Conservation (phyloP, 2,888 invertebrate genomes). For the Lycaena phlaeas region DNA sequence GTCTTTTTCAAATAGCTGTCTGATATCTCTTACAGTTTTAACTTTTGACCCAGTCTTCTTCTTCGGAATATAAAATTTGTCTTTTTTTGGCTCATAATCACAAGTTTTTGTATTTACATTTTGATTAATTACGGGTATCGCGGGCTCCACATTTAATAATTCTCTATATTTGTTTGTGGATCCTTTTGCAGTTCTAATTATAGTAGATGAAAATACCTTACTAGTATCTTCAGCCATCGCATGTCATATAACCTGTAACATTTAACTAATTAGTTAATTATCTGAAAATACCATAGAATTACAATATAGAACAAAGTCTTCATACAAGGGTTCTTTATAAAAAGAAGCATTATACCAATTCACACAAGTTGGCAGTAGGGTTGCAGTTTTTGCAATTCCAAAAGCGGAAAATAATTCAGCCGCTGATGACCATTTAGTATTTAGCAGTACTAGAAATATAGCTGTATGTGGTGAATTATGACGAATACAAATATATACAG, state of each 20-base stretch:
- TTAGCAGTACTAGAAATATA: too few species aligned
- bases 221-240: conserved; percentile 29
- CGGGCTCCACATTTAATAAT: conserved; percentile 35
- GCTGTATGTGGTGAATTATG: too few species aligned
- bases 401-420: too few species aligned
- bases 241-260: conserved; percentile 24
- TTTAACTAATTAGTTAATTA: conserved; percentile 10
- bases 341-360: too few species aligned
- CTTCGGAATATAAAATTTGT: conserved; percentile 46
- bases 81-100: conserved; percentile 39
- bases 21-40: conserved; percentile 49
- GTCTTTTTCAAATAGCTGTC: conserved; percentile 48
- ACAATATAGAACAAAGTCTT: too few species aligned
- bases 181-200: conserved; percentile 32
- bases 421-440: too few species aligned
- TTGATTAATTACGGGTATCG: conserved; percentile 29
- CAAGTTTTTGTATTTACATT: conserved; percentile 23
- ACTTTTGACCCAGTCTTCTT: conserved; percentile 46
- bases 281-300: too few species aligned
- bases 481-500: too few species aligned
- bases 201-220: conserved; percentile 44
- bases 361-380: too few species aligned
- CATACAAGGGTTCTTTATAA: too few species aligned
- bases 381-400: too few species aligned
- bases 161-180: conserved; percentile 41